Evolutionary conservation across 2,797 vertebrate species (phyloP).

Genomic region (Amniataba percoides): DNA sequence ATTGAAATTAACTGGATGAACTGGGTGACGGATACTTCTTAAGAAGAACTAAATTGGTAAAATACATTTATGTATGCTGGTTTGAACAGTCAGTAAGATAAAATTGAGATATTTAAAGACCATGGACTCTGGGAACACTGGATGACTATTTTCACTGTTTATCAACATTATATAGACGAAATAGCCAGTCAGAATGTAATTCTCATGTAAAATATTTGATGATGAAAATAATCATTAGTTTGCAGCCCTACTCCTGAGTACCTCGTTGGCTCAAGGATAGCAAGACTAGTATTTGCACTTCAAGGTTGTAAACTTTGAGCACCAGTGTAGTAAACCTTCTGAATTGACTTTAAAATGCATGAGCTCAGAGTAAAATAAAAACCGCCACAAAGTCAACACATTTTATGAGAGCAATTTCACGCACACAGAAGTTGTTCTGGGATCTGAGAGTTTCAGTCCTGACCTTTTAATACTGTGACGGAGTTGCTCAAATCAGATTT

Average conservation of each 20-base stretch:
- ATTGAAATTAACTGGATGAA: neutral
- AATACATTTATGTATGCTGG: too few species aligned
- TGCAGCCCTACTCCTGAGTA: neutral
- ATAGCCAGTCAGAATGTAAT: neutral
- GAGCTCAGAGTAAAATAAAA: neutral
- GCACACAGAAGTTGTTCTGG: neutral
- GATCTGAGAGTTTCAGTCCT: neutral
- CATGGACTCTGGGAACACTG: too few species aligned
- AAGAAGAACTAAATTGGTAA: neutral
- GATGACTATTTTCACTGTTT: too few species aligned
- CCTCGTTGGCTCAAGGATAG: neutral
- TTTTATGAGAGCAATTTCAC: neutral
- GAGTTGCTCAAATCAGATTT: neutral
- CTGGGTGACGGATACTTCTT: neutral
- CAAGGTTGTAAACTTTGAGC: constrained; percentile 4
- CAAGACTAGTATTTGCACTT: neutral
- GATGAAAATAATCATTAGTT: neutral
- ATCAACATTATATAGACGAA: neutral
- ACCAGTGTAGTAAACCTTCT: constrained; percentile 6
- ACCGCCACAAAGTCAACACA: neutral
- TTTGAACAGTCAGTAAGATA: too few species aligned
- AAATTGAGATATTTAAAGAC: too few species aligned
- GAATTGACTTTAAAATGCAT: neutral
- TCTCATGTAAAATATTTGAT: neutral
- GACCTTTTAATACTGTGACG: neutral